Percentiles rank a stretch among this genome's conserved stretches.
Evolutionary conservation across 2,888 invertebrate genomes (phyloP).

Genomic region (Drosophila multiciliata): DNA sequence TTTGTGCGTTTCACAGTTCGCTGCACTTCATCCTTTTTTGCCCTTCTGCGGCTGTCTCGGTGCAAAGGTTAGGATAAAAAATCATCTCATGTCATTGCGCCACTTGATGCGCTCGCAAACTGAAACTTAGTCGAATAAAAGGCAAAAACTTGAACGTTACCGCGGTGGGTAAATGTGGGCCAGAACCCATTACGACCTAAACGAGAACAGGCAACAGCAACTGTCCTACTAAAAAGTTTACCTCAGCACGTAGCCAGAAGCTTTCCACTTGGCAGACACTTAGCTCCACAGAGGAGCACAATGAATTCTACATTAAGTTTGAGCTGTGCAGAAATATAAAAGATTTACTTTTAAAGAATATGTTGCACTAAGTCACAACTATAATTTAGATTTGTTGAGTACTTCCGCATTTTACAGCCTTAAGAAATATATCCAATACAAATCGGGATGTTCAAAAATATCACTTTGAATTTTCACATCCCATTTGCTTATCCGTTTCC

Average conservation of each 20-base stretch:
- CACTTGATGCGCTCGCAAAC: conserved; percentile 41
- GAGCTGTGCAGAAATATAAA: background rate
- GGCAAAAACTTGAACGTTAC: conserved; percentile 23
- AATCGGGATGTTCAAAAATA: background rate
- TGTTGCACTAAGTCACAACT: background rate
- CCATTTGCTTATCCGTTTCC: background rate
- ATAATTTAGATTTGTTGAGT: background rate
- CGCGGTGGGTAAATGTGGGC: conserved; percentile 9
- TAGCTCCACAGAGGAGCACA: conserved; percentile 17
- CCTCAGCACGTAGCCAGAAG: conserved; percentile 9
- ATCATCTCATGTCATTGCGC: conserved; percentile 42
- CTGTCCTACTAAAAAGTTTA: conserved; percentile 33
- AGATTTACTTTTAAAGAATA: conserved; percentile 1
- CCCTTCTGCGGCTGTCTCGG: background rate
- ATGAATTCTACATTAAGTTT: conserved; percentile 10
- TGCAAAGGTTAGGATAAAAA: conserved; percentile 6
- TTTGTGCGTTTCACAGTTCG: background rate
- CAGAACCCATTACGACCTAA: conserved; percentile 1
- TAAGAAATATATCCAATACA: background rate
- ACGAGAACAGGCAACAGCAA: background rate
- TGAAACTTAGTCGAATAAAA: conserved; percentile 42
- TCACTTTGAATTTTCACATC: background rate
- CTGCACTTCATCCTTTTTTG: background rate
- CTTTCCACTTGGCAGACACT: conserved; percentile 30
- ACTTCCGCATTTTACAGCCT: background rate